phyloP scores from a whole-genome alignment of 2,797 vertebrate genomes.

The Pampus argenteus region DNA sequence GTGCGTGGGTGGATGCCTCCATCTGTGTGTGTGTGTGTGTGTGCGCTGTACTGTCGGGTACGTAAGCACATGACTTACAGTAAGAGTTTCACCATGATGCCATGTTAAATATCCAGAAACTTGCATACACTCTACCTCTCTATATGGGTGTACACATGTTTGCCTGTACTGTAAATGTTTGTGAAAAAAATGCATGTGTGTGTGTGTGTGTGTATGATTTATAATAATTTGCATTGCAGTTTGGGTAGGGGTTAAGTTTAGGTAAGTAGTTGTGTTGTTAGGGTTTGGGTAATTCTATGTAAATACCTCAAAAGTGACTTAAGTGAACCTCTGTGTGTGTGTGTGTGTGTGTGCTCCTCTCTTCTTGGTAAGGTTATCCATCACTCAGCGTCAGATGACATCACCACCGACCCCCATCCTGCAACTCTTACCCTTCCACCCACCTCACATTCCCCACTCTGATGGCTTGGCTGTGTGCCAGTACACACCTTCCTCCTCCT shows the following conservation, averaged over 20 bases:
- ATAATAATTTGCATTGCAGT: too few species aligned
- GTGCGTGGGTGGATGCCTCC: constrained; percentile 60
- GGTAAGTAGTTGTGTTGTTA: too few species aligned
- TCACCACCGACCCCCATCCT: constrained; percentile 68
- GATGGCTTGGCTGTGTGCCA: constrained; percentile 74
- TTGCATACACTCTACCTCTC: constrained; percentile 5
- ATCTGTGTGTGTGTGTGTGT: constrained; percentile 24
- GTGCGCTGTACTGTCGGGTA: constrained; percentile 13
- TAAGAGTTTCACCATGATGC: not conserved
- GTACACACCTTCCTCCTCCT: constrained; percentile 55
- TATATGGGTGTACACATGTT: constrained; percentile 5
- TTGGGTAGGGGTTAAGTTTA: too few species aligned
- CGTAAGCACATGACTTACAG: constrained; percentile 7
- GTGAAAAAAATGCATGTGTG: constrained; percentile 9
- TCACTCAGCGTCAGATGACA: constrained; percentile 78
- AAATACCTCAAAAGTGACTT: too few species aligned
- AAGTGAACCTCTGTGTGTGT: too few species aligned
- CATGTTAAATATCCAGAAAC: constrained; percentile 21
- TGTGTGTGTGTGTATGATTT: constrained; percentile 8
- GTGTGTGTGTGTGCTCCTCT: constrained; percentile 12
- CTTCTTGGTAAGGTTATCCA: constrained; percentile 72
- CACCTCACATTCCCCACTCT: constrained; percentile 63
- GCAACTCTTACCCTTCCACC: constrained; percentile 69
- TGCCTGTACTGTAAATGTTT: constrained; percentile 46
- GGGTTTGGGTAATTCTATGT: too few species aligned